phyloP scores from a whole-genome alignment of 2,113 vertebrate species.

The Panthera tigris region DNA sequence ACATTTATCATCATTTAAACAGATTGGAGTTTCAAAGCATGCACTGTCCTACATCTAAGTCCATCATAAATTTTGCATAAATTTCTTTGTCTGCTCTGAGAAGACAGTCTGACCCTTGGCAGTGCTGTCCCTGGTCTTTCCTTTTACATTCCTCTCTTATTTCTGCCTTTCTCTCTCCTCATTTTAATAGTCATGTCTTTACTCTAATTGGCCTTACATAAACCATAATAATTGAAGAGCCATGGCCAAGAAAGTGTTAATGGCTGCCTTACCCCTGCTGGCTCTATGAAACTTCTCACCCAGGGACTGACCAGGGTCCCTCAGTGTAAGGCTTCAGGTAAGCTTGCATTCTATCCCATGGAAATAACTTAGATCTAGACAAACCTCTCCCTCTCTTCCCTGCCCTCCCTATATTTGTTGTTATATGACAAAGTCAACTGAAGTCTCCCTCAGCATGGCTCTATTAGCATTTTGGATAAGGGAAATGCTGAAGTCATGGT shows the following conservation, averaged over 20 bases:
- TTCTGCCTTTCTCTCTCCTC: neutral
- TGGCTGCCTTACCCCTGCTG: neutral
- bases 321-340: neutral
- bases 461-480: neutral
- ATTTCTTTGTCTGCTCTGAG: constrained; percentile 67
- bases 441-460: neutral
- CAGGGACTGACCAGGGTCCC: neutral
- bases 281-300: neutral
- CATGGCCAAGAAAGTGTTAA: neutral
- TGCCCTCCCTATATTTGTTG: neutral
- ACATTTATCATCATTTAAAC: constrained; percentile 79
- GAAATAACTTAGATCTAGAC: neutral
- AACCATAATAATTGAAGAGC: constrained; percentile 7
- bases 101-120: constrained; percentile 61
- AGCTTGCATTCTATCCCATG: neutral
- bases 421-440: neutral
- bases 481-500: constrained; percentile 1
- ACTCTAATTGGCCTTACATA: neutral
- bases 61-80: constrained; percentile 72
- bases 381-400: neutral
- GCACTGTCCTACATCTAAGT: constrained; percentile 55
- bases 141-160: constrained; percentile 40
- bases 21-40: constrained; percentile 72
- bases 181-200: constrained; percentile 52
- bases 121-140: neutral